These are phyloP conservation scores for Clarias macrocephalus DNA, from an alignment of 2,113 vertebrate genomes.

Conservation along the genomic window DNA sequence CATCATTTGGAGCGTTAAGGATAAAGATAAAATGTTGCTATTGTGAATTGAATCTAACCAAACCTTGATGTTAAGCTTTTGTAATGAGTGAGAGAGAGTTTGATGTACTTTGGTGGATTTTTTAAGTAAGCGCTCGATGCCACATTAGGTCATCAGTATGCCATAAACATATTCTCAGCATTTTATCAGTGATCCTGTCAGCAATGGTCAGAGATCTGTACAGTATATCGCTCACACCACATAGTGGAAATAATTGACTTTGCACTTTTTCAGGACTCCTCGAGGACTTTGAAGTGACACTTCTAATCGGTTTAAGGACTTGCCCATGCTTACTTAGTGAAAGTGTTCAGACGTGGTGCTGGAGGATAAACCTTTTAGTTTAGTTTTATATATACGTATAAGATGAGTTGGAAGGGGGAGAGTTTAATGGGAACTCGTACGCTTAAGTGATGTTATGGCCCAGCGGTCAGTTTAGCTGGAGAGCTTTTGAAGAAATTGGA, in stretches of 20 bases:
- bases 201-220: conserved; percentile 9
- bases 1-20: neutral
- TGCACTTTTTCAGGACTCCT: conserved; percentile 12
- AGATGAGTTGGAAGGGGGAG: neutral
- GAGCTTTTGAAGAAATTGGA: no score
- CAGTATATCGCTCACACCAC: neutral
- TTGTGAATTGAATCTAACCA: neutral
- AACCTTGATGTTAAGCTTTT: neutral
- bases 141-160: neutral
- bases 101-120: neutral
- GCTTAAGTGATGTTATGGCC: conserved; percentile 22
- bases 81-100: neutral
- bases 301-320: conserved; percentile 46
- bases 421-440: neutral
- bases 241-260: conserved; percentile 37
- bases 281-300: conserved; percentile 8
- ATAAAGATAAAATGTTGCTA: neutral
- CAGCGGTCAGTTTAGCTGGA: neutral
- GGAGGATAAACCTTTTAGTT: conserved; percentile 31
- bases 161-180: neutral
- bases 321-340: conserved; percentile 10
- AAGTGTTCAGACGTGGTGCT: neutral
- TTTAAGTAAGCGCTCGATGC: neutral
- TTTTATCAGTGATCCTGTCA: neutral
- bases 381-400: neutral